phyloP scores from a whole-genome alignment of 92 coral and sea anemone genomes.

The Parazoanthus atlanticus region DNA sequence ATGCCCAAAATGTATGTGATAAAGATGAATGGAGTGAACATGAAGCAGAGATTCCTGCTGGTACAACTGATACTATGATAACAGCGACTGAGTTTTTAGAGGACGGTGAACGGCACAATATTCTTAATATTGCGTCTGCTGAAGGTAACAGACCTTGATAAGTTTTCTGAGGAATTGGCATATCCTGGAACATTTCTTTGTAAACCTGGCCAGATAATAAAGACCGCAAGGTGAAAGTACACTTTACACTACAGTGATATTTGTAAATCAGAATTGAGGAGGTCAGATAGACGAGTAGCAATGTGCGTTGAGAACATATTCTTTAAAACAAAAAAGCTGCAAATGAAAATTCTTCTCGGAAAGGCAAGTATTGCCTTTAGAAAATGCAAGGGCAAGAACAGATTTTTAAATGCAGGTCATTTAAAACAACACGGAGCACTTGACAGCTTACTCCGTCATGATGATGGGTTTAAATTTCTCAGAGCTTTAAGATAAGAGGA shows the following conservation, averaged over 20 bases:
- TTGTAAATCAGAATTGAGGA: conserved; percentile 27
- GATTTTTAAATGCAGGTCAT: conserved; percentile 2
- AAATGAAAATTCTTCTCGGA: conserved; percentile 22
- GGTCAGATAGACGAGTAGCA: not conserved
- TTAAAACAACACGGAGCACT: not conserved
- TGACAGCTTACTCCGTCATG: not conserved
- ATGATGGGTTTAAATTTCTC: not conserved
- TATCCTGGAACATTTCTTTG: conserved; percentile 35
- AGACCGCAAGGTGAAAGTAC: not conserved
- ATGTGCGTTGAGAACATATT: not conserved
- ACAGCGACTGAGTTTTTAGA: conserved; percentile 40
- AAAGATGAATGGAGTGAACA: conserved; percentile 46
- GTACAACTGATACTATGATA: conserved; percentile 43
- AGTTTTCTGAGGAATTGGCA: conserved; percentile 20
- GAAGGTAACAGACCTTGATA: conserved; percentile 37
- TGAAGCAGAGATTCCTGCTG: conserved; percentile 51
- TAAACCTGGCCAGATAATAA: conserved; percentile 4
- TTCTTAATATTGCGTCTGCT: conserved; percentile 36
- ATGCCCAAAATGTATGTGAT: too few relatives aligned
- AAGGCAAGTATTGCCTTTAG: too few relatives aligned
- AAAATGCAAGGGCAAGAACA: not conserved
- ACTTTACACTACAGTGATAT: not conserved
- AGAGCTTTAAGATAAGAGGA: conserved; percentile 5
- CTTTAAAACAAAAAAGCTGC: conserved; percentile 18
- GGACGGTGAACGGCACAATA: conserved; percentile 34